phyloP scores from a whole-genome alignment of 1,140 invertebrate species.

The Drosophila lacertosa region DNA sequence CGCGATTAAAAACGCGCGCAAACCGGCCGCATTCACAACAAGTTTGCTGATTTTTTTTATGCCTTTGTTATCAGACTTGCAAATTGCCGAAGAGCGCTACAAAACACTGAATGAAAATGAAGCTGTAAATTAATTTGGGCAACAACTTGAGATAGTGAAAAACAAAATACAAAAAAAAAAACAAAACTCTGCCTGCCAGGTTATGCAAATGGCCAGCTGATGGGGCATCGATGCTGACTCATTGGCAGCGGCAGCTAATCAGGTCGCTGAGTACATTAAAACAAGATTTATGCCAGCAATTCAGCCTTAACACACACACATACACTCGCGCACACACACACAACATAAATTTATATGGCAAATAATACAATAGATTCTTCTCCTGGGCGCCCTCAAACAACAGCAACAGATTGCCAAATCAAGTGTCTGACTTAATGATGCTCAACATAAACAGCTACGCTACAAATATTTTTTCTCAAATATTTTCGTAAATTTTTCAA shows the following conservation, averaged over 20 bases:
- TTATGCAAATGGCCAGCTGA: conserved; percentile 60
- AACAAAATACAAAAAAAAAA: background rate
- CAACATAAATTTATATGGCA: conserved; percentile 75
- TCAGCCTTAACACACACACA: conserved; percentile 16
- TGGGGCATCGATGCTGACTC: conserved; percentile 41
- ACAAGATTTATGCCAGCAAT: conserved; percentile 68
- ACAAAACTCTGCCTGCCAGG: conserved; percentile 9
- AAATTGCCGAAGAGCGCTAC: conserved; percentile 34
- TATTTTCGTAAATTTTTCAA: conserved; percentile 35
- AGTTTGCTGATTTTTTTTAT: conserved; percentile 42
- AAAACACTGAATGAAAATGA: conserved; percentile 58
- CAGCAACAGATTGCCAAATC: conserved; percentile 69
- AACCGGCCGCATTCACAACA: conserved; percentile 63
- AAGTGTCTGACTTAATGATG: conserved; percentile 81
- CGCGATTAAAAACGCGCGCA: conserved; percentile 50
- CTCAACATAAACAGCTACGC: conserved; percentile 72
- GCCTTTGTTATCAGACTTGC: conserved; percentile 56
- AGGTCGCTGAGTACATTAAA: conserved; percentile 72
- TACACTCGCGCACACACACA: conserved; percentile 14
- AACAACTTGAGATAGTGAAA: conserved; percentile 12
- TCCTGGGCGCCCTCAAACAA: conserved; percentile 24
- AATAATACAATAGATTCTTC: conserved; percentile 68
- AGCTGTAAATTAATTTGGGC: conserved; percentile 71
- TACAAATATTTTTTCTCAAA: conserved; percentile 37
- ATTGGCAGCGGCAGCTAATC: conserved; percentile 51